Conservation (phyloP, 2,888 invertebrate species). For the Drosophila fungiperda region DNA sequence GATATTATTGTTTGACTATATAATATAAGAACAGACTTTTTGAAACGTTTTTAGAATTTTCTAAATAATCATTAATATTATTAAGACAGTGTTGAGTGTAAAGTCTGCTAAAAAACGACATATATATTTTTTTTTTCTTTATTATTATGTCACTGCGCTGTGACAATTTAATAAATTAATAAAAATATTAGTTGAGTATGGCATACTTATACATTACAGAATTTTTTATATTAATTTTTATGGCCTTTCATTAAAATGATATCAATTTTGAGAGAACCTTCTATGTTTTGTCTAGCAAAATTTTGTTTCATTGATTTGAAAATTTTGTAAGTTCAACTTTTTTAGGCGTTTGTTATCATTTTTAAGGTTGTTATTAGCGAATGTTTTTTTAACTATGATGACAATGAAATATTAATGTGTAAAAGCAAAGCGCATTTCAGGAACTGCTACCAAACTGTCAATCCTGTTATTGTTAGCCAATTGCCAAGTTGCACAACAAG, state of each 20-base stretch:
- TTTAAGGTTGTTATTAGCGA: not conserved
- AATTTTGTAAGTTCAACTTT: not conserved
- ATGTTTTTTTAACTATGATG: not conserved
- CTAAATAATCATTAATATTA: not conserved
- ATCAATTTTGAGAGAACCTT: not conserved
- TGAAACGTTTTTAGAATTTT: not conserved
- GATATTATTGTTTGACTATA: not conserved
- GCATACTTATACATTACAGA: not conserved
- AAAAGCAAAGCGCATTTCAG: not conserved
- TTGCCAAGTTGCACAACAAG: constrained; percentile 19
- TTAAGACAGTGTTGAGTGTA: not conserved
- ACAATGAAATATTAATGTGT: not conserved
- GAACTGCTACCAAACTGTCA: constrained; percentile 7
- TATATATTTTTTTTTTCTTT: not conserved
- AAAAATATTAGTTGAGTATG: not conserved
- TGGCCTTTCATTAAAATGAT: not conserved
- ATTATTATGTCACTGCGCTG: not conserved
- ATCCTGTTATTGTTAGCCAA: constrained; percentile 37
- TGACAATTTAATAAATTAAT: not conserved
- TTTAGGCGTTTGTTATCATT: not conserved
- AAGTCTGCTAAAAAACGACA: not conserved
- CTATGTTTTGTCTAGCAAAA: not conserved
- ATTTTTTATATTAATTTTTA: not conserved
- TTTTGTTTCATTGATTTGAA: not conserved
- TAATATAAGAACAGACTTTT: not conserved